Percentiles rank a stretch among this genome's conserved stretches.
phyloP scores from a whole-genome alignment of 2,797 vertebrate species.

The Rhincodon typus region DNA sequence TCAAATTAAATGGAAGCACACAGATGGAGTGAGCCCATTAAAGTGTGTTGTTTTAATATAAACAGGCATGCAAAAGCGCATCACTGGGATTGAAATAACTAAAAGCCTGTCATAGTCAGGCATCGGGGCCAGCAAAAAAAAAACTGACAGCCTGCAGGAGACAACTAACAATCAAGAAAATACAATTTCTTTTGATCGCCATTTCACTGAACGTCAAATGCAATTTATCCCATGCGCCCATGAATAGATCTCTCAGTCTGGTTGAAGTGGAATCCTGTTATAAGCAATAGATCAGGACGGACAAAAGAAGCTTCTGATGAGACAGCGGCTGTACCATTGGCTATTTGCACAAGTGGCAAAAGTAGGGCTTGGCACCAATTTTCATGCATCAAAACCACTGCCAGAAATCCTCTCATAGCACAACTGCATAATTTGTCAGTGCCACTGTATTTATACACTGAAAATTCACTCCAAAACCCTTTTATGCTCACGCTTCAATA shows the following conservation, averaged over 20 bases:
- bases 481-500: neutral
- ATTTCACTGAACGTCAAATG: constrained; percentile 35
- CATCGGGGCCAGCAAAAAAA: neutral
- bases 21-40: constrained; percentile 36
- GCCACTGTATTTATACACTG: neutral
- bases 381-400: neutral
- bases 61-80: constrained; percentile 35
- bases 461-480: neutral
- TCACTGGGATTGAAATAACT: constrained; percentile 37
- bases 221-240: constrained; percentile 24
- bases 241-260: constrained; percentile 19
- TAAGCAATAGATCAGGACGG: constrained; percentile 26
- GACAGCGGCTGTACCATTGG: neutral
- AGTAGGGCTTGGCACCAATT: neutral
- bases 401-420: neutral
- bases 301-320: constrained; percentile 25
- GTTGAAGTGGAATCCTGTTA: constrained; percentile 35
- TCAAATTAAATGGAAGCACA: constrained; percentile 59
- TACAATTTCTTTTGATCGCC: constrained; percentile 33
- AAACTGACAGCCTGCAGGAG: constrained; percentile 34
- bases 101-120: constrained; percentile 37
- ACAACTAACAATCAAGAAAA: constrained; percentile 34
- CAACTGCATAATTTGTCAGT: too few species aligned
- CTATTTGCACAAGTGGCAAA: neutral
- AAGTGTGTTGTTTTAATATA: constrained; percentile 38